Base-by-base conservation (phyloP, 1,140 invertebrate genomes). In the Leptinotarsa lineolata region DNA sequence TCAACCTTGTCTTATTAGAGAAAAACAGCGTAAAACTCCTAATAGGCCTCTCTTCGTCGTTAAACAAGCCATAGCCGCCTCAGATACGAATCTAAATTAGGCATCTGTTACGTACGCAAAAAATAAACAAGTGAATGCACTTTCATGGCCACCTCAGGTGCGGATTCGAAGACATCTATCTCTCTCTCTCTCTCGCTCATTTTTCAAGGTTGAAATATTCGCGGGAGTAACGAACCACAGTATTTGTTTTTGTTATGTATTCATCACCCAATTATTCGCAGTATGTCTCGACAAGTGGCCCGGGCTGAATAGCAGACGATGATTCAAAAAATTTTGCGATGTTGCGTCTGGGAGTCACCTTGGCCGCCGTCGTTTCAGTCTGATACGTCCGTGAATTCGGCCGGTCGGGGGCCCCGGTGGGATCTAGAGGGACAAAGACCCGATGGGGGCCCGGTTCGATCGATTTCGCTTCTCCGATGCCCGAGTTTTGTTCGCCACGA, bases 171-270 rank as follows among this genome's bases (percentile, higher is more conserved):
- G 48, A 54, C 48, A n/a, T 13, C 48, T 13, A 15, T 15, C 45
- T 6, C 13, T 46, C n/a, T 54, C 12, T n/a, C 58, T 59, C 58
- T 59, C 2, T 59, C 58, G 58, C 16, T 8, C n/a, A 24, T 22
- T 24, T 63, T 63, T 24, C 21, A 63, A 63, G 48, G 48, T 54
- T 54, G 48, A 54, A 54, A 16, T 54, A 54, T 54, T 54, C 48
- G 48, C 15, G 48, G n/a, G 16, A 54, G 48, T 54, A 54, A 54
- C n/a, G 48, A 54, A 54, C 48, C 48, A 54, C 48, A 4, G 15
- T 24, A 63, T 63, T 63, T 63, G 60, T 63, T 63, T 63, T 63
- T 21, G 60, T 63, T 63, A 63, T 63, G 60, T 63, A 63, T 63
- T 63, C 21, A 18, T 15, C 60, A 24, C 60, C 60, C 20, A 63